Evolutionary conservation across 2,797 vertebrate species (phyloP).

Genomic region (Gadopsis marmoratus): DNA sequence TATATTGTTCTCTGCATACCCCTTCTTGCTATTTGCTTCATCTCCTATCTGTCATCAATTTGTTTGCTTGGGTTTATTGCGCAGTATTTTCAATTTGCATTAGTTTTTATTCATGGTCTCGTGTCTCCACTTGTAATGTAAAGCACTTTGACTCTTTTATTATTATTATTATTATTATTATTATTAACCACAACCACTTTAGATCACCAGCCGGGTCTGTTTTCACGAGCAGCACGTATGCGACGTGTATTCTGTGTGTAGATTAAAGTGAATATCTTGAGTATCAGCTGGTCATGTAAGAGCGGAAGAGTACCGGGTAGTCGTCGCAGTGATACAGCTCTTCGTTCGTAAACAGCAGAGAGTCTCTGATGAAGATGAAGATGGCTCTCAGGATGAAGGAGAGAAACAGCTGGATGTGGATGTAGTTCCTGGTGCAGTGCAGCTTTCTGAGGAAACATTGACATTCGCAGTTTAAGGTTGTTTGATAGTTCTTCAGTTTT

Average conservation of each 20-base stretch:
- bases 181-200: too few relatives aligned
- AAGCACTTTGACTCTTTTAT: too few relatives aligned
- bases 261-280: neutral
- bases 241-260: too few relatives aligned
- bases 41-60: too few relatives aligned
- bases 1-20: too few relatives aligned
- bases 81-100: too few relatives aligned
- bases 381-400: conserved; percentile 94
- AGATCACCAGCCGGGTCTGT: neutral
- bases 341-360: conserved; percentile 87
- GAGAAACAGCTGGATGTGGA: conserved; percentile 95
- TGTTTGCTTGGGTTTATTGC: too few relatives aligned
- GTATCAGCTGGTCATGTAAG: neutral
- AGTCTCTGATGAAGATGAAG: conserved; percentile 94
- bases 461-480: neutral
- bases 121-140: too few relatives aligned
- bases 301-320: conserved; percentile 84
- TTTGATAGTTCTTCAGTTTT: neutral
- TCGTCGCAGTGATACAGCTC: conserved; percentile 88
- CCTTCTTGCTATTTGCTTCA: too few relatives aligned
- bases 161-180: too few relatives aligned
- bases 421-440: conserved; percentile 94
- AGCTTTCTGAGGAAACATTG: conserved; percentile 86
- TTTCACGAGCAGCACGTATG: neutral
- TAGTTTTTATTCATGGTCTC: too few relatives aligned